Percentiles rank a stretch among this genome's conserved stretches.
Conservation (phyloP, 1,140 invertebrate genomes). For the Uloborus diversus region DNA sequence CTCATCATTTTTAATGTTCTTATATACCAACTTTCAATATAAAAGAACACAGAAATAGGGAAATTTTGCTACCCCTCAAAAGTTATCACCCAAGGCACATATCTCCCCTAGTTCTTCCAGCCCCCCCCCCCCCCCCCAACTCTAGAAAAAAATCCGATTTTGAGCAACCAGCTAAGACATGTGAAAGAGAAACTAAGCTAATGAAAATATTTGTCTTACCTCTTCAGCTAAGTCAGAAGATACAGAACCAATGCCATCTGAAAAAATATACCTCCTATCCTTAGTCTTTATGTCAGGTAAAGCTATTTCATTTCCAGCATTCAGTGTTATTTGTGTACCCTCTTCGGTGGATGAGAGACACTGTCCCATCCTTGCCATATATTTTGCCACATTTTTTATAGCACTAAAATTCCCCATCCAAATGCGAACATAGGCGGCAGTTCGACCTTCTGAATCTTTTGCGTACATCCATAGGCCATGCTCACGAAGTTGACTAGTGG, state of each 20-base stretch:
- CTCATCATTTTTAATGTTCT: no score
- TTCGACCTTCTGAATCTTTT: conserved; percentile 43
- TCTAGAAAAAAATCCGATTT: no score
- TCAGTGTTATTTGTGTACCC: conserved; percentile 78
- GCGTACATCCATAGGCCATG: conserved; percentile 63
- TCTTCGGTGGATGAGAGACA: conserved; percentile 72
- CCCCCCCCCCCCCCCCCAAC: no score
- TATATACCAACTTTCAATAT: no score
- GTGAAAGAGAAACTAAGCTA: no score
- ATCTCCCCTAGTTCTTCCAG: no score
- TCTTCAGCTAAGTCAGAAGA: conserved; percentile 54
- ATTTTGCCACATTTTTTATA: conserved; percentile 61
- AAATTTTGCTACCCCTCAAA: no score
- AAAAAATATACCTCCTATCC: conserved; percentile 58
- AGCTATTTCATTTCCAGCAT: conserved; percentile 50
- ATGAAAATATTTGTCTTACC: no score
- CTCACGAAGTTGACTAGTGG: conserved; percentile 62
- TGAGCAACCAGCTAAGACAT: no score
- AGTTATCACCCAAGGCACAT: no score
- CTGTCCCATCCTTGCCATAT: conserved; percentile 63
- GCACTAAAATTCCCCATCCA: conserved; percentile 62
- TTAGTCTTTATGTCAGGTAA: conserved; percentile 41
- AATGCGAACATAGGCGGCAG: conserved; percentile 48
- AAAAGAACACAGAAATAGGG: no score
- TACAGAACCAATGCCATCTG: conserved; percentile 61